Base-by-base conservation (phyloP, 2,797 vertebrate genomes). In the Lacerta bilineata region DNA sequence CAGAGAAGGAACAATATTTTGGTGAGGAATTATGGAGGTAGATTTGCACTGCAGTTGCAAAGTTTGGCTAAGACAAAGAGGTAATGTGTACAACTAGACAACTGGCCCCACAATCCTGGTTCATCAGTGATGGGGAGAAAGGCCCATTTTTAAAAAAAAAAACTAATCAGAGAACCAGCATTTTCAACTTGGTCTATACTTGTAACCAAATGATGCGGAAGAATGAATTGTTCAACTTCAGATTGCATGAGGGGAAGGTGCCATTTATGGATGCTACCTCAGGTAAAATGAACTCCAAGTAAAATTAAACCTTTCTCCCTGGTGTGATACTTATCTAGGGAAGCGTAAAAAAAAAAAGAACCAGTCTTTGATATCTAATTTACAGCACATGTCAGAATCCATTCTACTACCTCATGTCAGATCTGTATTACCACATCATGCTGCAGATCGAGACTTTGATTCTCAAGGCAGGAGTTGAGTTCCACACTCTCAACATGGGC, bases 1-100 rank as follows among this genome's bases (percentile, higher is more conserved):
- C 85, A 80, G 64, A 86, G 55, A 41, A 68, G 20, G 72, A 6
- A 23, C 79, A 85, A 9, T 64, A 74, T 46, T 82, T 69, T 66
- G 39, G 59, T 43, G 18, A 15, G 69, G 17, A 25, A 8, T 46
- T 68, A 69, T 10, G 10, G 39, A 41, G 59, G 41, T 18, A 59
- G 36, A 39, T 13, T 59, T 72, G 66, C 69, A 8, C 10, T 36
- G 69, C 13, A n/a, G 74, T 39, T 80, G 55, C 9, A 64, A 36
- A 61, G 41, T 75, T 80, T 72, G 83, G 23, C 27, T 50, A 23
- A 55, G 39, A 69, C 8, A 20, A 66, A 29, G 68, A 13, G 27
- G 8, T 61, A n/a, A 23, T 77, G 39, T 83, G 39, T 46, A 41
- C 39, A 78, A 25, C 71, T 66, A 81, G n/a, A 41, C 36, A 88